Conservation (phyloP, 1,140 invertebrate genomes). For the Artemia franciscana region DNA sequence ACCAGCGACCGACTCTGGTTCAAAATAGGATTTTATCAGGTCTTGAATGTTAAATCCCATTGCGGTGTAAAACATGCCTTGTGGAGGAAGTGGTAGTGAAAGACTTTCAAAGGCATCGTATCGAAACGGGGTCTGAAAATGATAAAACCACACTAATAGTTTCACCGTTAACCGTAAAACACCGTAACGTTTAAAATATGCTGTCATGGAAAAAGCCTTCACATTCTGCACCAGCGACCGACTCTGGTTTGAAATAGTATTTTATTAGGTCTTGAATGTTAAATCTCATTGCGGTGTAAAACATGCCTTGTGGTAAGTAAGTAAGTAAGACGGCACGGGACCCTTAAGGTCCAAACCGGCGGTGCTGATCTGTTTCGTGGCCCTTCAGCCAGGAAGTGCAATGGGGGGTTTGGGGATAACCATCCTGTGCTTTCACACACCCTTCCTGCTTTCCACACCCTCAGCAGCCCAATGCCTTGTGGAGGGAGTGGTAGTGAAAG, state of each 20-base stretch:
- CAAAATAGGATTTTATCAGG: background rate
- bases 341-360: too few species aligned
- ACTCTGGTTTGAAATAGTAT: background rate
- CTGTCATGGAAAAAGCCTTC: too few species aligned
- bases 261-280: background rate
- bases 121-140: constrained; percentile 13
- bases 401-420: too few species aligned
- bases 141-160: background rate
- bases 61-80: background rate
- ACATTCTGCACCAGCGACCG: background rate
- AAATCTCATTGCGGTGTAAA: background rate
- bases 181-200: too few species aligned
- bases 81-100: constrained; percentile 6
- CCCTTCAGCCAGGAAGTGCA: too few species aligned
- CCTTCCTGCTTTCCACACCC: too few species aligned
- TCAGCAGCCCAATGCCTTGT: too few species aligned
- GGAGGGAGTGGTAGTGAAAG: constrained; percentile 8
- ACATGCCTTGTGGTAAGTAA: too few species aligned
- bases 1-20: background rate
- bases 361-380: too few species aligned
- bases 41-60: background rate
- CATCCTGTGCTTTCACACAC: too few species aligned
- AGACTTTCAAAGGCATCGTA: constrained; percentile 11
- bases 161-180: too few species aligned
- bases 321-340: too few species aligned